Evolutionary conservation across 2,888 invertebrate genomes (phyloP).

Genomic region (Ypsolopha sequella): DNA sequence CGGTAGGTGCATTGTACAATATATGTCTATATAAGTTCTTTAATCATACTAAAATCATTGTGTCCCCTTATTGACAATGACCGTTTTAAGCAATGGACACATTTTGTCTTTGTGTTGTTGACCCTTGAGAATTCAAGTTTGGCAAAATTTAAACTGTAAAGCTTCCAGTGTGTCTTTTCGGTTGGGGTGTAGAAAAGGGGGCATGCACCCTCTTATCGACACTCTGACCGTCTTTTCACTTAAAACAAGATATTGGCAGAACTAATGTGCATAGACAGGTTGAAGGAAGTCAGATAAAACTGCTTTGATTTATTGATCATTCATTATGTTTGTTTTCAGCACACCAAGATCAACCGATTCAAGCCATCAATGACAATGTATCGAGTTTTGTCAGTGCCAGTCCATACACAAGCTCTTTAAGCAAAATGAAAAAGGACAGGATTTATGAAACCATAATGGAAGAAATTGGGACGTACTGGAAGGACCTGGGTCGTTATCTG

Average conservation of each 20-base stretch:
- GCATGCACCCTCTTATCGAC: no score
- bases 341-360: not conserved
- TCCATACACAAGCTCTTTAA: slow-evolving; percentile 21
- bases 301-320: no score
- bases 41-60: not conserved
- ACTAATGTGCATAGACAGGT: no score
- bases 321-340: not conserved
- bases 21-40: not conserved
- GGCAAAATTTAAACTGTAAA: no score
- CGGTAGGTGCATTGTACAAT: slow-evolving; percentile 25
- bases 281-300: no score
- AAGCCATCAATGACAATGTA: not conserved
- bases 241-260: no score
- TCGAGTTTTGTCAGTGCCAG: slow-evolving; percentile 13
- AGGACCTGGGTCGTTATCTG: slow-evolving; percentile 29
- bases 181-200: no score
- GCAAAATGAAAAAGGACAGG: slow-evolving; percentile 30
- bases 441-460: slow-evolving; percentile 37
- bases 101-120: no score
- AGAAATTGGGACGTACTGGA: slow-evolving; percentile 49
- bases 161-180: no score
- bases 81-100: no score
- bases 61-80: not conserved
- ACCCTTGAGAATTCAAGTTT: no score
- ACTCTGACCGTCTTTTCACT: no score